Base-by-base conservation (phyloP, 23 tunicate species). In the Pegea sp. region DNA sequence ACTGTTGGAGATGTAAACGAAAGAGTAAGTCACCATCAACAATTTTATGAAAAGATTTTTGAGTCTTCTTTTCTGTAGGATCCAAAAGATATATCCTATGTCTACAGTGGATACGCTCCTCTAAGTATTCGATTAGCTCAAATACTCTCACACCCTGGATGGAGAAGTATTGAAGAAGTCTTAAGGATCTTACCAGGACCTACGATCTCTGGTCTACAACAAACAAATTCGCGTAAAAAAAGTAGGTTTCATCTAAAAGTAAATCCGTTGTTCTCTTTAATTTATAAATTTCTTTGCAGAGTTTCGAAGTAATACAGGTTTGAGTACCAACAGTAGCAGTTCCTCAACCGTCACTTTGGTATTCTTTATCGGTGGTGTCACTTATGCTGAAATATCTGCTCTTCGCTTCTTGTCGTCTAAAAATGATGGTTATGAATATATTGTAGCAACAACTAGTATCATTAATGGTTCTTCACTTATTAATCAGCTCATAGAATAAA, bases 101-200 rank as follows among this genome's bases (percentile, higher is more conserved):
- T 84, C 2, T 69, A 84, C 68, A 84, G 84, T 62, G 95, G 95
- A 16, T 84, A 84, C 43, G 95, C 95, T 26, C 95, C 95, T 6
- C 52, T 84, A 18, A 84, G 95, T 48, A 59, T 77, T 34, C 66
- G 84, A 18, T 44, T 84, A 30, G 72, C 62, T 30, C 84, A 74
- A 42, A 63, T 84, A 48, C 66, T 67, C 61, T 73, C 77, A 28
- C 76, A 84, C 55, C 95, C 95, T 34, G 95, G 95, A 6, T 84
- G 95, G 95, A 56, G 95, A 26, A 62, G 84, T 56, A 84, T 84
- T 29, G 95, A 84, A 2, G 95, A 84, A 48, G 84, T 84, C 24
- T 31, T 84, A 11, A 49, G 61, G 19, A 44, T 84, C 1, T 28
- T 84, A 3, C 95, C 95, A 1, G 95, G 95, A 1, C 69, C 76